Percentiles rank a stretch among this genome's conserved stretches.
These are phyloP conservation scores for Protaetia brevitarsis DNA, from an alignment of 1,140 invertebrate species.

Conservation along the genomic window DNA sequence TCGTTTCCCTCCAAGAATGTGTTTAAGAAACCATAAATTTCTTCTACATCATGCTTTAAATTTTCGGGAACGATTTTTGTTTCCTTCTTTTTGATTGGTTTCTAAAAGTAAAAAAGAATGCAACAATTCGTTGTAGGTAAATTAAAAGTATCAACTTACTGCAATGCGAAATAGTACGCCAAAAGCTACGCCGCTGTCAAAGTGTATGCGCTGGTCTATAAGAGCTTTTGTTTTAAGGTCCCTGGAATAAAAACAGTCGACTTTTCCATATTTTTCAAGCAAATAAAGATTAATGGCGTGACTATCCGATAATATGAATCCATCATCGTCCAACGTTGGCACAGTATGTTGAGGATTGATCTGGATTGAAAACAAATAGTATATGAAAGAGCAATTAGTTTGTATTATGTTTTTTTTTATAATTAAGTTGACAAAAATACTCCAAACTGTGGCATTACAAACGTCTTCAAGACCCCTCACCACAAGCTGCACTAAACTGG, in stretches of 20 bases:
- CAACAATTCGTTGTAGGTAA: too few relatives aligned
- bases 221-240: conserved; percentile 55
- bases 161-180: background rate
- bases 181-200: conserved; percentile 49
- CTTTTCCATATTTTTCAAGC: conserved; percentile 55
- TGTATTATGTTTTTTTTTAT: too few relatives aligned
- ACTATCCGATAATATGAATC: conserved; percentile 59
- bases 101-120: conserved; percentile 32
- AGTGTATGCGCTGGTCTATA: conserved; percentile 55
- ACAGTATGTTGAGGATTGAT: conserved; percentile 68
- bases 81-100: conserved; percentile 30
- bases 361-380: conserved; percentile 37
- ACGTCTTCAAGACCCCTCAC: too few relatives aligned
- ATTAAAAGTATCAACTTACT: background rate
- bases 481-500: too few relatives aligned
- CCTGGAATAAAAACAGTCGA: conserved; percentile 59
- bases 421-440: too few relatives aligned
- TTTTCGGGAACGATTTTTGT: conserved; percentile 35
- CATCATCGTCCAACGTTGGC: conserved; percentile 64
- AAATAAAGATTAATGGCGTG: conserved; percentile 59
- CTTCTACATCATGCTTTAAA: conserved; percentile 30
- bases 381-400: too few relatives aligned
- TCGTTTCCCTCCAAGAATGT: conserved; percentile 3
- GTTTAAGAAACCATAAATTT: background rate
- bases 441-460: too few relatives aligned